Base-by-base conservation (phyloP, 1,140 invertebrate genomes). In the Stratiolaelaps scimitus region DNA sequence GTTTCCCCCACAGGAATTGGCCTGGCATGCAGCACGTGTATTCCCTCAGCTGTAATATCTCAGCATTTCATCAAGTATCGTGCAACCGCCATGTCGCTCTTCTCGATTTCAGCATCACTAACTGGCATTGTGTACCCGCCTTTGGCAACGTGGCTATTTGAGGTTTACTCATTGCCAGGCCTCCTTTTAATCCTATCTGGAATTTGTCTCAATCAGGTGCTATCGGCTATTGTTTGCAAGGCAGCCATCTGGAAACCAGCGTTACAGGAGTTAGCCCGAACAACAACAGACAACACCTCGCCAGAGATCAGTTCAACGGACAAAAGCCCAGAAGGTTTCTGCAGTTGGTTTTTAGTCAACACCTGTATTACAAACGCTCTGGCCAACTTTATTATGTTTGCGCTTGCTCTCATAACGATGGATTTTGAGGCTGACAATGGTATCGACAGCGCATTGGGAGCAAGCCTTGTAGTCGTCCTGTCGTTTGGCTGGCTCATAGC, bases 41-140 rank as follows among this genome's bases (percentile, higher is more conserved):
- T 60, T 29, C 53, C 53, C 15, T 60, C 53, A 6, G 53, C 53
- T 60, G 53, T 60, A 13, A 60, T 60, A 15, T 29, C 53, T 26
- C 53, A 60, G 34, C 53, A 60, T 10, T 60, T 60, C 23, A 60
- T 60, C 53, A 60, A 60, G 53, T 26, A 60, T 10, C 53, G 53
- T 15, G 53, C 53, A 2, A 60, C 53, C 4, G 53, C 53, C 17
- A 60, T 60, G 53, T 60, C 53, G 13, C 10, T 60, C 2, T 20
- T 60, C 15, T 60, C 53, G 1, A 60, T 60, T 60, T 60, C 23
- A 4, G 53, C 53, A 26, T 60, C 53, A 34, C 23, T 60, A 15
- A 60, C 17, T 23, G 53, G 53, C 17, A 60, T 60, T 23, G 10
- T 60, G 4, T 60, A 60, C 53, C 53, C 53, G 13, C 26, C 34